Evolutionary conservation across 1,140 invertebrate species (phyloP).

Genomic region (Plodia interpunctella): DNA sequence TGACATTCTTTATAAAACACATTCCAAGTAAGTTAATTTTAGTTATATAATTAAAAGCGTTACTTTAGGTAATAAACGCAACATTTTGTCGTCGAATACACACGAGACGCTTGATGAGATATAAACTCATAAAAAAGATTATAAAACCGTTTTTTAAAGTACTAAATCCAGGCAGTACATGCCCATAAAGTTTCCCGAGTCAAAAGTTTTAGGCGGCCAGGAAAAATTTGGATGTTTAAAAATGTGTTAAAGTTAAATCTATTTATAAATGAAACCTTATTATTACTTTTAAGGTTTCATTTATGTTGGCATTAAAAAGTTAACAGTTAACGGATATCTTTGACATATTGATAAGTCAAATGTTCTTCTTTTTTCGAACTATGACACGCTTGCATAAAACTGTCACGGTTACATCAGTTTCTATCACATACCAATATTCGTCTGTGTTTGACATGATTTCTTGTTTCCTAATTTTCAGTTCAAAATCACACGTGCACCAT

Average conservation of each 20-base stretch:
- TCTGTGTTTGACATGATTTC: not conserved
- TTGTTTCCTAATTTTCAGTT: too few species aligned
- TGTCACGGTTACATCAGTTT: too few species aligned
- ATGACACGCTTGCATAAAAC: too few species aligned
- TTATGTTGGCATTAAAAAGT: not conserved
- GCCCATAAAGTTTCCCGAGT: not conserved
- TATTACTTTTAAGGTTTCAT: not conserved
- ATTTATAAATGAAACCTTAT: too few species aligned
- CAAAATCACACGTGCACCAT: not conserved
- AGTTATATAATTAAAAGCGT: constrained; percentile 15
- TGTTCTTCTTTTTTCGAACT: too few species aligned
- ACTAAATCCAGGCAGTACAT: not conserved
- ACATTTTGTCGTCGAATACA: constrained; percentile 1
- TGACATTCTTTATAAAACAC: constrained; percentile 6
- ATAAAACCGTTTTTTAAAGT: constrained; percentile 6
- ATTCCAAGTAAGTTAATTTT: constrained; percentile 5
- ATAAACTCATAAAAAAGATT: not conserved
- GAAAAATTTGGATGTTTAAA: not conserved
- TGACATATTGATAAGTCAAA: too few species aligned
- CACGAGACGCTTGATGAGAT: not conserved
- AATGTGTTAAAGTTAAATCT: not conserved
- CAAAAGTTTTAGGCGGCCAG: not conserved
- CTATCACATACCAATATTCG: too few species aligned
- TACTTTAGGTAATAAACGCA: constrained; percentile 15
- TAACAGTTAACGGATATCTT: not conserved